Evolutionary conservation across 2,888 invertebrate species (phyloP).

Genomic region (Calliphora vomitoria): DNA sequence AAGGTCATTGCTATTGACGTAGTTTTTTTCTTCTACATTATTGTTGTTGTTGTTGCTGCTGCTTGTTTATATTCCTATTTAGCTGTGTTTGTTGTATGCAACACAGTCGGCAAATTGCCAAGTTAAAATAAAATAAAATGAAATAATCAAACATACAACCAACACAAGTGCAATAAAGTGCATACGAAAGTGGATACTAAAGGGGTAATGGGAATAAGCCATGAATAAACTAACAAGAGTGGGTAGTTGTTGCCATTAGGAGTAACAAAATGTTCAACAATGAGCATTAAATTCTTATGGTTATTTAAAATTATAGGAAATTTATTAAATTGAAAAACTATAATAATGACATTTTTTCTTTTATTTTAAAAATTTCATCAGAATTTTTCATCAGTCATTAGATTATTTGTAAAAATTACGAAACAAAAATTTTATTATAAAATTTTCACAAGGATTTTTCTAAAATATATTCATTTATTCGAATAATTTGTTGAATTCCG

Average conservation of each 20-base stretch:
- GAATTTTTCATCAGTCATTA: no score
- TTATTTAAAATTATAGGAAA: no score
- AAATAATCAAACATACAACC: neutral
- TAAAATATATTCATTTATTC: no score
- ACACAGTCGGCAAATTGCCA: constrained; percentile 72
- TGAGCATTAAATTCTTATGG: neutral
- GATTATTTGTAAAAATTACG: no score
- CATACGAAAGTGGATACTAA: neutral
- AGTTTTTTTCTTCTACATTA: constrained; percentile 27
- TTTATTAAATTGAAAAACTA: no score
- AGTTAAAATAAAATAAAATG: constrained; percentile 42
- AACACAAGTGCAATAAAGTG: constrained; percentile 8
- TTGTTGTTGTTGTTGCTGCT: constrained; percentile 27
- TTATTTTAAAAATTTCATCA: no score
- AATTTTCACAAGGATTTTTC: no score
- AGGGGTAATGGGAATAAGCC: constrained; percentile 30
- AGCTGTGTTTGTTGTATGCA: constrained; percentile 56
- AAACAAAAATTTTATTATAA: no score
- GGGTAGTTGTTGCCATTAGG: neutral
- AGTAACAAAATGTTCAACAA: neutral
- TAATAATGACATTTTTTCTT: no score
- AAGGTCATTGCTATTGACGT: constrained; percentile 74
- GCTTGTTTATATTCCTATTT: constrained; percentile 31
- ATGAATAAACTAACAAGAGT: constrained; percentile 4
- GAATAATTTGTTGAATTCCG: no score